Conservation (phyloP, 2,113 vertebrate species). For the Danio rerio region GRCz12tu NC_133191.1:10620001-10620500, state of each 20-base stretch:
- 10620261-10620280: conserved; percentile 76
- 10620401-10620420: conserved; percentile 57
- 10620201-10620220: neutral
- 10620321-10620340: conserved; percentile 52
- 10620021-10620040: no score
- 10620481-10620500: conserved; percentile 67
- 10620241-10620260: conserved; percentile 45
- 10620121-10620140: no score
- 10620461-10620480: conserved; percentile 31
- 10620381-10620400: conserved; percentile 73
- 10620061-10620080: no score
- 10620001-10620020: no score
- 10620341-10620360: conserved; percentile 26
- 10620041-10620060: no score
- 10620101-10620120: no score
- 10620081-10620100: no score
- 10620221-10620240: neutral
- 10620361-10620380: conserved; percentile 60
- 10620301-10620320: conserved; percentile 54
- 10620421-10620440: neutral
- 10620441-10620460: conserved; percentile 19
- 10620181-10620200: no score
- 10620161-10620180: no score
- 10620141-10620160: no score
- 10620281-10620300: conserved; percentile 62